These are phyloP conservation scores for Taxidea taxus DNA, from an alignment of 2,113 vertebrate genomes.

Conservation along the genomic window DNA sequence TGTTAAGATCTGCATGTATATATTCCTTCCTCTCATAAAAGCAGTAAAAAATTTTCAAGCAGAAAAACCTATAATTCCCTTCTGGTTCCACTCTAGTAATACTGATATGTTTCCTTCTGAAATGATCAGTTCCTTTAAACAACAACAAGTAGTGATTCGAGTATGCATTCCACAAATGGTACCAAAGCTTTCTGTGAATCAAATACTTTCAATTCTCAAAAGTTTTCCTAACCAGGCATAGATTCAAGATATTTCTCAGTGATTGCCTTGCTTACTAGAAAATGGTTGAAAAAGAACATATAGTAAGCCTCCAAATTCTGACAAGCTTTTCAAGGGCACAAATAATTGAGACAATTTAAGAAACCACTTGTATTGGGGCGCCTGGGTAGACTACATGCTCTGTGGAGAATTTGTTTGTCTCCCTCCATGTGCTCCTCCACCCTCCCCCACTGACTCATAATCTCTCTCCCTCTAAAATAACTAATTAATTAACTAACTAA, in stretches of 20 bases:
- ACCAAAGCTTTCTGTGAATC: slow-evolving; percentile 69
- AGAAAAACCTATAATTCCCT: slow-evolving; percentile 12
- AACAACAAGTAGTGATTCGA: slow-evolving; percentile 50
- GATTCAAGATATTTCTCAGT: slow-evolving; percentile 69
- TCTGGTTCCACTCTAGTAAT: background rate
- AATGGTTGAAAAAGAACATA: slow-evolving; percentile 37
- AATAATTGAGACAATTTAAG: slow-evolving; percentile 37
- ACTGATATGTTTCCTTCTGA: slow-evolving; percentile 48
- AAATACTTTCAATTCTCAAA: slow-evolving; percentile 67
- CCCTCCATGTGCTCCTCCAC: background rate
- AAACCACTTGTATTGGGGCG: background rate
- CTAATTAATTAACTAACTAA: background rate
- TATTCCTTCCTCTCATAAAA: background rate
- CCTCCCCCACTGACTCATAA: background rate
- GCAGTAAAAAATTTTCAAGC: background rate
- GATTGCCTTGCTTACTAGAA: slow-evolving; percentile 58
- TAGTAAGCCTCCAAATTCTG: background rate
- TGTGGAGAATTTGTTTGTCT: background rate
- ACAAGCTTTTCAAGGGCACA: background rate
- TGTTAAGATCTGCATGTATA: background rate
- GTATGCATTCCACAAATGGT: slow-evolving; percentile 56
- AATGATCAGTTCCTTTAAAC: slow-evolving; percentile 47
- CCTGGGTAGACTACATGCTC: background rate
- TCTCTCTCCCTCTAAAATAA: background rate
- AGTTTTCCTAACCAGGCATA: slow-evolving; percentile 63